phyloP scores from a whole-genome alignment of 2,113 vertebrate genomes.

The Cyanoramphus novaezelandiae region DNA sequence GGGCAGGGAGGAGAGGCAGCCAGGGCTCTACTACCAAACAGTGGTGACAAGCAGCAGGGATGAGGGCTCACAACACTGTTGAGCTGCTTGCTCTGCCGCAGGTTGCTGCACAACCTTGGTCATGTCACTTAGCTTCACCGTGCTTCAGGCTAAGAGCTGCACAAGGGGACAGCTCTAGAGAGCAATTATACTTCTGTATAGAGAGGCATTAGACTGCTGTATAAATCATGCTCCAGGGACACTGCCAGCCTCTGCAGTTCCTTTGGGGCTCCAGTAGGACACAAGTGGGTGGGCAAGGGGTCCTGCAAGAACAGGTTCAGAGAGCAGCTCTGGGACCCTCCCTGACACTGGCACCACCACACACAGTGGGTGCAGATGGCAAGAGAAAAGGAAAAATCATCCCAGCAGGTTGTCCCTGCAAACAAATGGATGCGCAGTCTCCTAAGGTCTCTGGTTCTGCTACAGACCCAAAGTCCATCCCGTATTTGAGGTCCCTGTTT shows the following conservation, averaged over 20 bases:
- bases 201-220: neutral
- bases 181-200: neutral
- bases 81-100: neutral
- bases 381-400: neutral
- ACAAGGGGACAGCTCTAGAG: neutral
- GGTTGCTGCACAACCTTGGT: neutral
- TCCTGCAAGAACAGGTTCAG: neutral
- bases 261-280: neutral
- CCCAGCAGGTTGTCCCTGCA: neutral
- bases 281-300: rapidly evolving
- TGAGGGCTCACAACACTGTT: neutral
- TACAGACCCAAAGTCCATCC: neutral
- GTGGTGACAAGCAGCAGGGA: neutral
- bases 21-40: neutral
- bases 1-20: neutral
- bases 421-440: neutral
- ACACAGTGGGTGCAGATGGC: rapidly evolving
- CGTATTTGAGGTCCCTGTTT: neutral
- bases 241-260: neutral
- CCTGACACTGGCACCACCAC: neutral
- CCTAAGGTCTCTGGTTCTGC: neutral
- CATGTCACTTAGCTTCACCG: rapidly evolving
- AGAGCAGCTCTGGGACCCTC: neutral
- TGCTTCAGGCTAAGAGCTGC: neutral
- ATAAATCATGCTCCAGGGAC: neutral